A percentile compares a stretch with the other conserved stretches of the same genome.
phyloP scores from a whole-genome alignment of 37 sponge, comb jelly and placozoan species.

The Theonella swinhoei region DNA sequence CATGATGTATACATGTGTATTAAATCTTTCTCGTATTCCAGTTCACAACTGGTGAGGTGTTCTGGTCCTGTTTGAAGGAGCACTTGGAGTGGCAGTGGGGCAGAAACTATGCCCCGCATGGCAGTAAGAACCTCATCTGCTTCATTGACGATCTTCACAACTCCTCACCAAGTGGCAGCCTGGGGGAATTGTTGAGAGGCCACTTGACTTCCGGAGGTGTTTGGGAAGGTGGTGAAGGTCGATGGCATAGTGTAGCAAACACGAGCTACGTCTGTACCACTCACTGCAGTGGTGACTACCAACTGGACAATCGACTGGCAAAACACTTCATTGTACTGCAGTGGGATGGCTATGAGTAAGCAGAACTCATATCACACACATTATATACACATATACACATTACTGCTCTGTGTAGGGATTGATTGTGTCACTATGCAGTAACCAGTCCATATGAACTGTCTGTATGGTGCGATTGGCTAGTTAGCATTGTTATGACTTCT shows the following conservation, averaged over 20 bases:
- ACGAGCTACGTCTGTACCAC: constrained; percentile 42
- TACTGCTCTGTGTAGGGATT: background rate
- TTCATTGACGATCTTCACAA: constrained; percentile 78
- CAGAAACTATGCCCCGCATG: constrained; percentile 60
- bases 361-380: background rate
- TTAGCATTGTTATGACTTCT: background rate
- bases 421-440: background rate
- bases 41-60: background rate
- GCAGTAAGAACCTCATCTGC: constrained; percentile 40
- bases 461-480: too few species aligned
- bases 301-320: constrained; percentile 13
- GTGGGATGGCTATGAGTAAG: constrained; percentile 65
- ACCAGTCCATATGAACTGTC: too few species aligned
- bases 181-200: constrained; percentile 44
- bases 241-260: constrained; percentile 42
- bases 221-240: constrained; percentile 29
- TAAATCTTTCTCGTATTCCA: background rate
- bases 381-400: background rate
- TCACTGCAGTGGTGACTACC: background rate
- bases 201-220: constrained; percentile 59
- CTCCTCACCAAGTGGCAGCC: background rate
- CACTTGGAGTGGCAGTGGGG: constrained; percentile 81
- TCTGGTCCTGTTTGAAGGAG: constrained; percentile 35
- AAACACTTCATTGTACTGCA: constrained; percentile 49
- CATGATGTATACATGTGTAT: background rate